These are phyloP conservation scores for Columba janthina DNA, from an alignment of 2,113 vertebrate genomes.

Conservation along the genomic window DNA sequence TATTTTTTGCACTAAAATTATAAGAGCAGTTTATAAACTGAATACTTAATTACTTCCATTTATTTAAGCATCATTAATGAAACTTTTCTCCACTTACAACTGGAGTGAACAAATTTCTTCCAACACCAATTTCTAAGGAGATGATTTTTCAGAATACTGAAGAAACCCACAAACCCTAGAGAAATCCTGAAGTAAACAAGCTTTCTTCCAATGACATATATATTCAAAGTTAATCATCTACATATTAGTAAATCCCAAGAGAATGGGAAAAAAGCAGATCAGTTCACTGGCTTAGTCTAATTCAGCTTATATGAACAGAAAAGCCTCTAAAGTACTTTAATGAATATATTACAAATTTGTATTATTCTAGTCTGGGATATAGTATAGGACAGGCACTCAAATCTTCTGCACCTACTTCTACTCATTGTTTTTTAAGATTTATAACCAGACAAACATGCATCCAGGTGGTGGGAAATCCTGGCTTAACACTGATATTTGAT, in stretches of 20 bases:
- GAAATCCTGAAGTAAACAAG: neutral
- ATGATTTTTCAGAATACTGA: neutral
- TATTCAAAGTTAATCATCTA: neutral
- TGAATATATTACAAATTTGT: neutral
- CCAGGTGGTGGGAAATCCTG: neutral
- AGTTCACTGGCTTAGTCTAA: neutral
- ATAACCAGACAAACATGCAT: neutral
- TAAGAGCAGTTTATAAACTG: neutral
- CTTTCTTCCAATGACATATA: neutral
- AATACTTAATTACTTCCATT: neutral
- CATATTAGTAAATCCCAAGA: neutral
- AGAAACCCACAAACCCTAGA: neutral
- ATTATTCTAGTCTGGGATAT: neutral
- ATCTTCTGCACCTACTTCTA: neutral
- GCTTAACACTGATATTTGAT: neutral
- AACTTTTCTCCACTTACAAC: neutral
- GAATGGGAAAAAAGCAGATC: neutral
- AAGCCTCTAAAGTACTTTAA: neutral
- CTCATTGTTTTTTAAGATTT: neutral
- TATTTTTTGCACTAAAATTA: neutral
- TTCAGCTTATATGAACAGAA: neutral
- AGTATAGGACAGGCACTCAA: neutral
- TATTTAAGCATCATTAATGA: neutral
- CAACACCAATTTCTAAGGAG: neutral
- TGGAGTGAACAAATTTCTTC: neutral